Evolutionary conservation across 2,797 vertebrate genomes (phyloP), one percentile per base, ranked within the genome.

Genomic region (Microctenopoma stevenorrisi): DNA sequence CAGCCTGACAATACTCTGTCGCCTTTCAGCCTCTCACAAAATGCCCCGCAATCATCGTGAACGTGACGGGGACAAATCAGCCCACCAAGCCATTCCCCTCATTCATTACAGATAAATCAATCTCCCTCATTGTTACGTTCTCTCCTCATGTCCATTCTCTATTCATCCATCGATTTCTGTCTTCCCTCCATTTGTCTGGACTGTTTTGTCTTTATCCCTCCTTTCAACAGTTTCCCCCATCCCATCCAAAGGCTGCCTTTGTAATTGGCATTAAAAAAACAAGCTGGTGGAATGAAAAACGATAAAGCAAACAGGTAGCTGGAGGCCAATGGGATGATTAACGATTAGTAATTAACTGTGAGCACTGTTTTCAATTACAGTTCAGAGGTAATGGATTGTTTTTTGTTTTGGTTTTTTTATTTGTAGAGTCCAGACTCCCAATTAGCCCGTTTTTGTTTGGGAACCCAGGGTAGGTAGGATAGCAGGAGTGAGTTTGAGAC

Each of bases 81-180:
- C 64, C 60, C 65, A 38, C 72, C 30, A 2, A 68, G 66, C 78
- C 72, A 62, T 84, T 82, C 81, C 79, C 83, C 75, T 79, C 74
- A 57, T 82, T 89, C 81, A 84, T 84, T 78, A 87, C 56, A 55
- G 77, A 81, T 74, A 78, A 79, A 86, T 91, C 88, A 83, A 75
- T 83, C 78, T 54, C 49, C 57, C 73, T 84, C 71, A 79, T 83
- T 79, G 81, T 81, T 72, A 68, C 66, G 58, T 78, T 83, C 74
- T 77, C 65, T 69, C 54, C 60, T 71, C 63, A 0, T 79, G 74
- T 83, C 78, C 64, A 22, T 74, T 65, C 64, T 69, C 70, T 40
- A 44, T 81, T 71, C 64, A 51, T 61, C 40, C 73, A 84, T 89
- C 4, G 72, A 87, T 91, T 90, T 74, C 55, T 69, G 72, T 68